phyloP scores from a whole-genome alignment of 2,888 invertebrate genomes.

The Onthophagus sagittarius region DNA sequence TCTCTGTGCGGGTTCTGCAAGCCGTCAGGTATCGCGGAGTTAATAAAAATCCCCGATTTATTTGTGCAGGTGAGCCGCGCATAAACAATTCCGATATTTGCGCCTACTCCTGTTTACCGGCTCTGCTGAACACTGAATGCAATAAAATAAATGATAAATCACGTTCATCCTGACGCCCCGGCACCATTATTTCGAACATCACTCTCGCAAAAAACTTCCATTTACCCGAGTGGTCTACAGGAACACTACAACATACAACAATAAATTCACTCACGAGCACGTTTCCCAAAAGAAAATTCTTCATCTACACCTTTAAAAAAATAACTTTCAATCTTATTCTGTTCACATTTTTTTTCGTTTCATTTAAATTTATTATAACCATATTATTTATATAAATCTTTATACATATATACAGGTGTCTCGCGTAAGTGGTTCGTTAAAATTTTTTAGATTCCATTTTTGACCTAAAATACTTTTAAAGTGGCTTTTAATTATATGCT shows the following conservation, averaged over 20 bases:
- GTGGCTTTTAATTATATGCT: too few relatives aligned
- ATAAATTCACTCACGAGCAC: not conserved
- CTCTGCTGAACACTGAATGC: not conserved
- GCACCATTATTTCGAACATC: not conserved
- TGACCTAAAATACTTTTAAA: too few relatives aligned
- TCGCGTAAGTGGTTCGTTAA: too few relatives aligned
- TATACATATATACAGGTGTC: too few relatives aligned
- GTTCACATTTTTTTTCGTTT: too few relatives aligned
- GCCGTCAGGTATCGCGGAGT: not conserved
- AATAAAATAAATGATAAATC: not conserved
- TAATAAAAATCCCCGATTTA: not conserved
- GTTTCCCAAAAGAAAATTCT: not conserved
- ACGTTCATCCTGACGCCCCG: not conserved
- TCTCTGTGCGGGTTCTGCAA: not conserved
- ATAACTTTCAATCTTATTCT: too few relatives aligned
- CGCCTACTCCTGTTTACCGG: not conserved
- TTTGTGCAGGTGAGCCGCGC: not conserved
- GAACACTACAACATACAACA: not conserved
- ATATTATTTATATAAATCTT: too few relatives aligned
- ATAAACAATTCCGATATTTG: not conserved
- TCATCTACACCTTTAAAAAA: not conserved
- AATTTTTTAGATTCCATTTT: too few relatives aligned
- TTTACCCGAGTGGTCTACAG: not conserved
- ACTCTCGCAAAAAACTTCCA: not conserved
- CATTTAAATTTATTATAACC: too few relatives aligned